These are phyloP conservation scores for Cephus rjabovi DNA, from an alignment of 2,888 invertebrate species.

Conservation along the genomic window DNA sequence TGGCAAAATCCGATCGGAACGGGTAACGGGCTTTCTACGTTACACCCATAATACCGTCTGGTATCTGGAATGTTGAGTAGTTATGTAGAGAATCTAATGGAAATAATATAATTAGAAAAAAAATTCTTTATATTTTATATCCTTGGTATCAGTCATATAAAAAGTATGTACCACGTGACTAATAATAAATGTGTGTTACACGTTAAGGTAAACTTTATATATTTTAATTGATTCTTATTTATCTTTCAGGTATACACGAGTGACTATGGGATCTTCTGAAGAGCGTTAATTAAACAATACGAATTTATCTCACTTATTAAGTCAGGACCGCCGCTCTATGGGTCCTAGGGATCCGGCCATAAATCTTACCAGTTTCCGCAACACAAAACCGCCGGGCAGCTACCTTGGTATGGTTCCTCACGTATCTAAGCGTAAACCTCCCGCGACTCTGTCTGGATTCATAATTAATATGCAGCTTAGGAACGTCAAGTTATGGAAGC, in stretches of 20 bases:
- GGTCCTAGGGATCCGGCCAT: neutral
- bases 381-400: neutral
- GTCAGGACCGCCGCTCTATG: constrained; percentile 19
- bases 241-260: neutral
- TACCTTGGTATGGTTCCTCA: neutral
- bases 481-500: constrained; percentile 25
- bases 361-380: constrained; percentile 5
- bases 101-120: neutral
- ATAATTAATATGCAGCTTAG: constrained; percentile 42
- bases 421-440: constrained; percentile 5
- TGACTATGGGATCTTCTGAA: neutral
- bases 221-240: neutral
- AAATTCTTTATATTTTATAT: neutral
- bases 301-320: constrained; percentile 27
- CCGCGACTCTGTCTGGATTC: constrained; percentile 37
- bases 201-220: neutral
- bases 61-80: neutral
- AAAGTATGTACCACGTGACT: neutral
- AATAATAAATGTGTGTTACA: neutral
- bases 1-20: constrained; percentile 4
- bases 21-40: neutral
- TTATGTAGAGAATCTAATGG: neutral
- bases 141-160: neutral
- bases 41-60: neutral
- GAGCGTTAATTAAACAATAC: constrained; percentile 24